A percentile compares a stretch with the other conserved stretches of the same genome.
Evolutionary conservation across 2,113 vertebrate genomes (phyloP).

Genomic region (Megaceryle torquata): DNA sequence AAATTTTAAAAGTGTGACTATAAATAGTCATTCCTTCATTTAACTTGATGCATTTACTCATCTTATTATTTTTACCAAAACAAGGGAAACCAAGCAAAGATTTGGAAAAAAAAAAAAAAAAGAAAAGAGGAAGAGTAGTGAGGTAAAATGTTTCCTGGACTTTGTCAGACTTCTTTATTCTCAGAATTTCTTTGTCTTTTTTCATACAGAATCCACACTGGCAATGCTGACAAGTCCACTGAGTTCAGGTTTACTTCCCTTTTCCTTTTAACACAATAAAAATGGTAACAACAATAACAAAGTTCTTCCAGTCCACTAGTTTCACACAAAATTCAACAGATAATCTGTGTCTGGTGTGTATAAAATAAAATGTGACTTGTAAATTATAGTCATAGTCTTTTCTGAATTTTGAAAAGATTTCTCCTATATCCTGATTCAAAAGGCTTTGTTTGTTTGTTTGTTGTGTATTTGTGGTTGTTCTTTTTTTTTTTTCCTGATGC

Average conservation of each 20-base stretch:
- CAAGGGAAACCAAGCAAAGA: neutral
- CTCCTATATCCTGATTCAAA: neutral
- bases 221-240: neutral
- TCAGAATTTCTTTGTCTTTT: slow-evolving; percentile 3
- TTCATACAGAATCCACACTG: neutral
- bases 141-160: neutral
- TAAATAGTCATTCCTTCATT: neutral
- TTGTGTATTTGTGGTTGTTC: too few species aligned
- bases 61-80: neutral
- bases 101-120: neutral
- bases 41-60: neutral
- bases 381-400: neutral
- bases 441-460: neutral
- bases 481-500: neutral
- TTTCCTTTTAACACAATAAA: neutral
- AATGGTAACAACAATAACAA: neutral
- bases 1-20: neutral
- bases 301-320: neutral
- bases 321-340: neutral
- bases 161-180: slow-evolving; percentile 20
- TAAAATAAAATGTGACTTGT: neutral
- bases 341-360: neutral
- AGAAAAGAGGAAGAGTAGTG: neutral
- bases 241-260: slow-evolving; percentile 6
- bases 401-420: neutral